Evolutionary conservation across 2,797 vertebrate species (phyloP).

Genomic region (Melopsittacus undulatus): DNA sequence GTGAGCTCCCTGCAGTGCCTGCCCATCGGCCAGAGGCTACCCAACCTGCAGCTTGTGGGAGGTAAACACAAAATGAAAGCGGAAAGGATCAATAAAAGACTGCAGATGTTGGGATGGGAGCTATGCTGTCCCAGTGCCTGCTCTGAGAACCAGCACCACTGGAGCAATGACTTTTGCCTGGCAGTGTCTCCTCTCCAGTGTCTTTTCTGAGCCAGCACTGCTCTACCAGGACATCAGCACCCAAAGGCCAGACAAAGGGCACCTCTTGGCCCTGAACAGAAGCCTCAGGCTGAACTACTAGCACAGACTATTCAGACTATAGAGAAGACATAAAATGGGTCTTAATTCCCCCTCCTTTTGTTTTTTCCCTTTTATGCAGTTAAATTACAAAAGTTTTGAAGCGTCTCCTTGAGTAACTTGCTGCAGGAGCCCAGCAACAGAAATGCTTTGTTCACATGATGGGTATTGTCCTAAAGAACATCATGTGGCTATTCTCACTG

Average conservation of each 20-base stretch:
- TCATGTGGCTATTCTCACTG: not conserved
- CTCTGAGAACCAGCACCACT: not conserved
- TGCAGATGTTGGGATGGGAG: rapidly evolving
- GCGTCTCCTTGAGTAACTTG: not conserved
- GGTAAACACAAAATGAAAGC: not conserved
- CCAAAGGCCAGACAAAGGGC: rapidly evolving
- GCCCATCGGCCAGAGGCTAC: rapidly evolving
- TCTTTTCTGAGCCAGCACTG: not conserved
- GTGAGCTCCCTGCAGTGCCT: not conserved
- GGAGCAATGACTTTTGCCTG: rapidly evolving
- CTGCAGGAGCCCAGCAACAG: not conserved
- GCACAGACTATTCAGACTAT: too few relatives aligned
- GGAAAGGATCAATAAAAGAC: not conserved
- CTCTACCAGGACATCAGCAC: not conserved
- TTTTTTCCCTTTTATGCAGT: not conserved
- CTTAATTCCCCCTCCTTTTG: not conserved
- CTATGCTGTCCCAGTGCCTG: not conserved
- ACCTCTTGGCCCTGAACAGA: too few relatives aligned
- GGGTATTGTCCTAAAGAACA: not conserved
- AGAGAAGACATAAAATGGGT: too few relatives aligned
- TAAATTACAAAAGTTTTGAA: not conserved
- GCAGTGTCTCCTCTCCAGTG: not conserved
- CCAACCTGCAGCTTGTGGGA: rapidly evolving
- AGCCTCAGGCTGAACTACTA: not conserved
- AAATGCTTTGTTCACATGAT: rapidly evolving